Base-by-base conservation (phyloP, 2,113 vertebrate species). In the Platysternon megacephalum region DNA sequence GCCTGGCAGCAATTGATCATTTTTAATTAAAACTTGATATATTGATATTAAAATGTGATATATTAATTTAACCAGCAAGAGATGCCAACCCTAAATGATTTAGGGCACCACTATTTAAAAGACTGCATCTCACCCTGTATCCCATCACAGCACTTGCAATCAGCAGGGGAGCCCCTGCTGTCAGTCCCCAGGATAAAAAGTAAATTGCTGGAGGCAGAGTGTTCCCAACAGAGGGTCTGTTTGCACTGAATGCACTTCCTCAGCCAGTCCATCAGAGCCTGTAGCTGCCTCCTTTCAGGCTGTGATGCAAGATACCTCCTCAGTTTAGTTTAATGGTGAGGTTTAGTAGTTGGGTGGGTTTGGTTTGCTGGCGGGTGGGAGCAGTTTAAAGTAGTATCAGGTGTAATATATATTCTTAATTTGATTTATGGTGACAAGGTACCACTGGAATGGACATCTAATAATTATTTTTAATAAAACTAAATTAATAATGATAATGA, bases 11-110 rank as follows among this genome's bases (percentile, higher is more conserved):
- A 94, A 79, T 89, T 93, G 85, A 97, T 97, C 83, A 97, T 93
- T 97, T 97, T 93, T 42, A 96, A 97, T 93, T 95, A 94, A 97
- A 95, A 93, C 87, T 88, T 91, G 32, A 90, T 95, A 90, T 72
- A 72, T 21, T 21, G n/a, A 72, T 72, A 97, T 93, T 95, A 94
- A 97, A 95, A 91, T 87, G 89, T 89, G 32, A 90, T 95, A 89
- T 90, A 96, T 97, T 95, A 94, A 92, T 97, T 84, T 84, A 74
- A 58, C 86, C 91, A 61, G 10, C 28, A 11, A 84, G 83, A 86
- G 81, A 91, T 78, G 87, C 1, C 79, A 95, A 58, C 58, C 32
- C 79, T 51, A 44, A 79, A 74, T 58, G 74, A n/a, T 42, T 93
- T 16, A 79, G 68, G 68, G 68, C 46, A 52, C n/a, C 5, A 5